Evolutionary conservation across 2,888 invertebrate species (phyloP).

Genomic region (Synanthedon andrenaeformis): DNA sequence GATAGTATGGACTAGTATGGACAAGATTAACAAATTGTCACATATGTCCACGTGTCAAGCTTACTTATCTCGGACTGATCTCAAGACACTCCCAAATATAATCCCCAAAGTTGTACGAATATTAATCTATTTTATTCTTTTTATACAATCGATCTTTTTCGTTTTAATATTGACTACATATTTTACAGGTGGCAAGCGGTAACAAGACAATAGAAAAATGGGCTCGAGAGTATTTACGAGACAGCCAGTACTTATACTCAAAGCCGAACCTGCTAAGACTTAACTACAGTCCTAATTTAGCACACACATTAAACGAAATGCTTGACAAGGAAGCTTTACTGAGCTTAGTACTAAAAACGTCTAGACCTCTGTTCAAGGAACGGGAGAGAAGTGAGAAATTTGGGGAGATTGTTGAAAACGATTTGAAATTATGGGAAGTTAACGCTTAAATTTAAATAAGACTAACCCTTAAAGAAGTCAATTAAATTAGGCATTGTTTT

Average conservation of each 20-base stretch:
- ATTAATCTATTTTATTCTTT: no score
- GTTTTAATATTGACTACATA: no score
- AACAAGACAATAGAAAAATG: conserved; percentile 81
- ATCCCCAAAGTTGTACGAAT: no score
- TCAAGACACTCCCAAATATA: no score
- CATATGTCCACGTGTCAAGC: no score
- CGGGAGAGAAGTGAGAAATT: conserved; percentile 77
- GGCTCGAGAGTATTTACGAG: conserved; percentile 76
- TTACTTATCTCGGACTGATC: no score
- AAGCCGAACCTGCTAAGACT: conserved; percentile 83
- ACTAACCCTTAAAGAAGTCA: conserved; percentile 26
- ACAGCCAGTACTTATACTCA: conserved; percentile 82
- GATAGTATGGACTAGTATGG: no score
- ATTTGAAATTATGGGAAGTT: conserved; percentile 84
- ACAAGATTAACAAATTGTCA: no score
- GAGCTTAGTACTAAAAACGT: conserved; percentile 78
- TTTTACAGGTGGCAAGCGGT: conserved; percentile 75
- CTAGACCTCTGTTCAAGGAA: conserved; percentile 81
- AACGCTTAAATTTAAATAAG: conserved; percentile 24
- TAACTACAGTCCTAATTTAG: conserved; percentile 77
- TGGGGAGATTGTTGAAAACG: conserved; percentile 87
- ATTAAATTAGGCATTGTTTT: conserved; percentile 1
- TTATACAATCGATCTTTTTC: no score
- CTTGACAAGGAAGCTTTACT: conserved; percentile 83
- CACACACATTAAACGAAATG: conserved; percentile 76